Evolutionary conservation across 1,140 invertebrate species (phyloP), one percentile per base, ranked within the genome.

Genomic region (Aradophagus sp.): DNA sequence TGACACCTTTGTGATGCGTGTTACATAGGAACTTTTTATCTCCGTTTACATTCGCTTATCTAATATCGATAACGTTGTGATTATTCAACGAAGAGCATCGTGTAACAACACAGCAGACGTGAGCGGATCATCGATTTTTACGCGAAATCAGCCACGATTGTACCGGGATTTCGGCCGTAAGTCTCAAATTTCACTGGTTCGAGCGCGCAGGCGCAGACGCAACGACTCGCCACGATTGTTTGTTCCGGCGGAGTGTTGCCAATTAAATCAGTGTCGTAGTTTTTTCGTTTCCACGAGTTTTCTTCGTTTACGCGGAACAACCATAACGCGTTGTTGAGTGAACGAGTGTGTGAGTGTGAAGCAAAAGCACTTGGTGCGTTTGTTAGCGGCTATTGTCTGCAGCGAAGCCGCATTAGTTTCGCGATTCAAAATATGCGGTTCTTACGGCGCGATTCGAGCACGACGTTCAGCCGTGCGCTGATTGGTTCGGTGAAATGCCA

Each of bases 301-400:
- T n/a, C n/a, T n/a, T n/a, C n/a, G n/a, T n/a, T n/a, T n/a, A n/a
- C n/a, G n/a, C n/a, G n/a, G n/a, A n/a, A n/a, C n/a, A n/a, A n/a
- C n/a, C 42, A 11, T 29, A 32, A 12, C 29, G 48, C 42, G 35
- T 41, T 61, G 56, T 61, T 41, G 44, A 23, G 39, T 41, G 26
- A 3, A 20, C 17, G 34, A n/a, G 48, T 8, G 53, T 29, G 41
- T 8, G 15, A 15, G 58, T 52, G 38, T 27, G 45, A 27, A 16
- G 16, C 42, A 31, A 23, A 13, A 44, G 31, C 12, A 29, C 29
- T 27, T 20, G 32, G 45, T 45, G 53, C 20, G 36, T 38, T 44
- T 39, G 39, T 53, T 45, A 52, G 47, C 32, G 47, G 20, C 31
- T 35, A 62, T 62, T 41, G 56, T 61, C 44, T 34, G 29, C 29